These are phyloP conservation scores for Trachelus tabidus DNA, from an alignment of 2,888 invertebrate species.

Conservation along the genomic window DNA sequence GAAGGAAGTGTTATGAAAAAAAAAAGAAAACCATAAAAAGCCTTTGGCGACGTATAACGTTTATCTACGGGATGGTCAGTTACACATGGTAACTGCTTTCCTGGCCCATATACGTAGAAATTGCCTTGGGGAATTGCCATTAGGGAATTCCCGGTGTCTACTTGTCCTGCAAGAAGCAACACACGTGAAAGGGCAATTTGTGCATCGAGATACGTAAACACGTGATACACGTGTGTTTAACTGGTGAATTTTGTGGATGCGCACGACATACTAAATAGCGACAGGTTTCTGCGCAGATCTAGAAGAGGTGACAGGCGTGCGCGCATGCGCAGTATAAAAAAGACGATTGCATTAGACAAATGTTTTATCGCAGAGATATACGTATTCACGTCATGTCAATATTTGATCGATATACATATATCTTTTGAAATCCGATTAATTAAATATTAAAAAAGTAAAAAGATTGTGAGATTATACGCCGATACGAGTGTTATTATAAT, in stretches of 20 bases:
- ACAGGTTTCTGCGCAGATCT: background rate
- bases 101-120: slow-evolving; percentile 1
- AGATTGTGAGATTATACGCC: background rate
- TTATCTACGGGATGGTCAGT: slow-evolving; percentile 2
- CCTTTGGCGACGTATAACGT: background rate
- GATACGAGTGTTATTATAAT: background rate
- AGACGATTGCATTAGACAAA: no score
- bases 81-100: background rate
- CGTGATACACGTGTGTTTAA: background rate
- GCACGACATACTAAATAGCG: background rate
- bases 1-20: background rate
- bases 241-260: background rate
- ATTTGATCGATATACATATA: background rate
- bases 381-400: background rate
- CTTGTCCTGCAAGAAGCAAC: background rate
- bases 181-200: background rate
- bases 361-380: no score
- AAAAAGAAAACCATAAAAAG: background rate
- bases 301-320: no score
- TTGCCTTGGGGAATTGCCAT: slow-evolving; percentile 4
- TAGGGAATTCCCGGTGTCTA: background rate
- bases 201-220: background rate
- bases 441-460: background rate
- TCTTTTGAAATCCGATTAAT: background rate
- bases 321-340: no score